A percentile compares a stretch with the other conserved stretches of the same genome.
These are phyloP conservation scores for Ctenodactylus gundi DNA, from an alignment of 2,113 vertebrate genomes.

Conservation along the genomic window DNA sequence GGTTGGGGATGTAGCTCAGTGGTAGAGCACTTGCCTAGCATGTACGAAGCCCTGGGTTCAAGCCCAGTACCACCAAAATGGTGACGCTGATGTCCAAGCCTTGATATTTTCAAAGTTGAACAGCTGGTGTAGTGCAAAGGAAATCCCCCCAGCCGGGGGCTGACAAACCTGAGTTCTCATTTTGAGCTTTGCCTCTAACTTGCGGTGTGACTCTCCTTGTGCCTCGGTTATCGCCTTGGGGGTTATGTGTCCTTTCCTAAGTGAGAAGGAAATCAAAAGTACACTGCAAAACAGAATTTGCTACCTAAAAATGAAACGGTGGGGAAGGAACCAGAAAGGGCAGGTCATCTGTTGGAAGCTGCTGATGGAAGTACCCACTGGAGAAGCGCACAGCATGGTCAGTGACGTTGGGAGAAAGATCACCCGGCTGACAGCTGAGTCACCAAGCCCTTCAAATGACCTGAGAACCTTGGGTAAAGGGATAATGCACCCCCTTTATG, in stretches of 20 bases:
- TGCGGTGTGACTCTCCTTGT: not conserved
- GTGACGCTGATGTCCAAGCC: not conserved
- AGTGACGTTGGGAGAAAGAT: not conserved
- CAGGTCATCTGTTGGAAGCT: not conserved
- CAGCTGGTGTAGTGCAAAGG: not conserved
- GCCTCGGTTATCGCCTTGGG: not conserved
- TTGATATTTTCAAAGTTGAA: constrained; percentile 25
- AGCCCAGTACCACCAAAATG: not conserved
- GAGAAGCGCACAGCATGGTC: not conserved
- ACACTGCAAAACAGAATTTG: not conserved
- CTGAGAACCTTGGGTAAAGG: constrained; percentile 18
- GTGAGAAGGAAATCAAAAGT: constrained; percentile 31
- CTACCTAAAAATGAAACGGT: not conserved
- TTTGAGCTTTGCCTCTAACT: not conserved
- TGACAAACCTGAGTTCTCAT: not conserved
- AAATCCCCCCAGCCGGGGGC: not conserved
- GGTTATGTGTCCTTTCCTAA: constrained; percentile 7
- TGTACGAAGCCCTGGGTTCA: not conserved
- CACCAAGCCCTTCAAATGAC: constrained; percentile 7
- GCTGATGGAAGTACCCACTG: not conserved
- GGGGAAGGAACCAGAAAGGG: not conserved
- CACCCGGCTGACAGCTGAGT: not conserved
- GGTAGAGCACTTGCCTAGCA: not conserved
- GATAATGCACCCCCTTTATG: not conserved
- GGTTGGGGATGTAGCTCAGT: not conserved